phyloP scores from a whole-genome alignment of 2,888 invertebrate genomes.

The Polylopha cassiicola region DNA sequence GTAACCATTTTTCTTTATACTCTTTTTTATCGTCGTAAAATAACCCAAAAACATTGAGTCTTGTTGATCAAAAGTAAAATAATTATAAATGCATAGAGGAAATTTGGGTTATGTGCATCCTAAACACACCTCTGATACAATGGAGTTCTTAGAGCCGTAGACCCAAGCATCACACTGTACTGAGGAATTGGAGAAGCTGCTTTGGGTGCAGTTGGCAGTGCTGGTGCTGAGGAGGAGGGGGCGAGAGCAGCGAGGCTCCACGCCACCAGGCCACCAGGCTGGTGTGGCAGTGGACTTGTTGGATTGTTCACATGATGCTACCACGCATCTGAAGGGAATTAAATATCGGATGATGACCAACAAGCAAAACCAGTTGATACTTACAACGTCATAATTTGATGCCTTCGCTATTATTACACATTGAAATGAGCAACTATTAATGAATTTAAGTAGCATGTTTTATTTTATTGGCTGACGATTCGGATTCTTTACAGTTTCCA shows the following conservation, averaged over 20 bases:
- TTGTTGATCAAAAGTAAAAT: not conserved
- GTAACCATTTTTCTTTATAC: not conserved
- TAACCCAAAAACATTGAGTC: too few relatives aligned
- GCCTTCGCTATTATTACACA: too few relatives aligned
- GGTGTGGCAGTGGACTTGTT: not conserved
- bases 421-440: too few relatives aligned
- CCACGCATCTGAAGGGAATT: slow-evolving; percentile 10
- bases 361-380: too few relatives aligned
- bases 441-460: too few relatives aligned
- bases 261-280: slow-evolving; percentile 16
- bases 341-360: too few relatives aligned
- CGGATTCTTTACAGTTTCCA: too few relatives aligned
- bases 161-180: slow-evolving; percentile 16
- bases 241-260: slow-evolving; percentile 12
- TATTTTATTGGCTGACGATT: too few relatives aligned
- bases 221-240: not conserved
- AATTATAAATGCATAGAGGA: too few relatives aligned
- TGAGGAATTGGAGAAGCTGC: slow-evolving; percentile 9
- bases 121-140: slow-evolving; percentile 17
- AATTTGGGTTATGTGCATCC: too few relatives aligned
- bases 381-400: too few relatives aligned
- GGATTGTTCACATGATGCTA: slow-evolving; percentile 11
- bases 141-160: slow-evolving; percentile 11
- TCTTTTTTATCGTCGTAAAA: too few relatives aligned
- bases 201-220: slow-evolving; percentile 1